phyloP scores from a whole-genome alignment of 2,888 invertebrate species.

The Vanessa cardui region DNA sequence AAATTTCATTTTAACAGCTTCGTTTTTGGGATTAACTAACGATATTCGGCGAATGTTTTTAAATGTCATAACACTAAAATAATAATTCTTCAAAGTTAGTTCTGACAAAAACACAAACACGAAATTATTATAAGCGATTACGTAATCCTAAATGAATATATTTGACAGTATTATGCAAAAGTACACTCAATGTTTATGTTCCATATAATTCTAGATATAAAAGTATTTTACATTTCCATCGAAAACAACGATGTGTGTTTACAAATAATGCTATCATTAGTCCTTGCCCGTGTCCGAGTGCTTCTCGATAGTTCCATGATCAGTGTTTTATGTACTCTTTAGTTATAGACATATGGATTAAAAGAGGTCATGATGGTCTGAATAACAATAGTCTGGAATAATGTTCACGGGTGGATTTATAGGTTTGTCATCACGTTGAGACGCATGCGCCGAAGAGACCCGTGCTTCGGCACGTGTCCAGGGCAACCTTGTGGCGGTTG shows the following conservation, averaged over 20 bases:
- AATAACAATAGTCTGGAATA: constrained; percentile 39
- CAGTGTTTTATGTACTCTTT: constrained; percentile 18
- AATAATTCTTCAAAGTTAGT: no score
- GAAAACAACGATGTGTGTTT: constrained; percentile 10
- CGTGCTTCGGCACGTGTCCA: constrained; percentile 55
- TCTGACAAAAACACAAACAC: no score
- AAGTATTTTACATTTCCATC: neutral
- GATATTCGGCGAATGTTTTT: neutral
- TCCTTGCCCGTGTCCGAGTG: constrained; percentile 20
- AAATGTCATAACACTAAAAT: no score
- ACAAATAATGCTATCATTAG: constrained; percentile 20
- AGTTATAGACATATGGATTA: constrained; percentile 17
- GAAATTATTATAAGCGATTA: neutral
- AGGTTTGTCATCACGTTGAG: constrained; percentile 54
- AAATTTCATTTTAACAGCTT: neutral
- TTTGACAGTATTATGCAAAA: neutral
- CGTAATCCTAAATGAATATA: neutral
- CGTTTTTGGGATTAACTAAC: neutral
- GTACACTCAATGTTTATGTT: neutral
- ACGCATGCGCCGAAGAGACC: constrained; percentile 41
- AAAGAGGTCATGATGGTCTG: constrained; percentile 38
- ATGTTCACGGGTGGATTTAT: constrained; percentile 35
- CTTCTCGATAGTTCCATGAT: constrained; percentile 17
- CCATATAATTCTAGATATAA: neutral
- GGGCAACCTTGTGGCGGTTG: constrained; percentile 52